Conservation (phyloP, 2,797 vertebrate genomes). For the Gallirallus australis region DNA sequence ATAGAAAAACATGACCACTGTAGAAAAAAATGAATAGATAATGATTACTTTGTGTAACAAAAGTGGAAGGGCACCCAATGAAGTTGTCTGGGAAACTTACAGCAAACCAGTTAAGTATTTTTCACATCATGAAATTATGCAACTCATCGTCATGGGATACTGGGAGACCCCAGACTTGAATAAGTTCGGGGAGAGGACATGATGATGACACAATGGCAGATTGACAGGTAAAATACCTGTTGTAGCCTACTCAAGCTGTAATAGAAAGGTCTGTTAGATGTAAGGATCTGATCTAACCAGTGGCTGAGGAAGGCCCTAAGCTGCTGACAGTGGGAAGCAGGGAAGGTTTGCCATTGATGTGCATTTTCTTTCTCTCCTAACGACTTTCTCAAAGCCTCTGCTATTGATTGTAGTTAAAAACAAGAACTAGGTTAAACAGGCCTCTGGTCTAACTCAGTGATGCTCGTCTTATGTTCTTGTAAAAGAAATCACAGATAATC, state of each 20-base stretch:
- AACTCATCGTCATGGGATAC: not conserved
- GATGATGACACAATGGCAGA: not conserved
- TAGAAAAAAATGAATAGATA: not conserved
- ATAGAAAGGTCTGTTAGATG: not conserved
- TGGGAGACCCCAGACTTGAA: not conserved
- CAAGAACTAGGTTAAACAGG: constrained; percentile 8
- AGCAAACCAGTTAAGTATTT: not conserved
- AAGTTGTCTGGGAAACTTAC: not conserved
- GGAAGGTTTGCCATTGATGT: not conserved
- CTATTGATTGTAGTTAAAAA: not conserved
- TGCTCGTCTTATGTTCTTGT: not conserved
- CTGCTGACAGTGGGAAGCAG: not conserved
- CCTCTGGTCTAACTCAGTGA: not conserved
- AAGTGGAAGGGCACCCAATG: not conserved
- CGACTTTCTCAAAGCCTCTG: not conserved
- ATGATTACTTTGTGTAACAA: not conserved
- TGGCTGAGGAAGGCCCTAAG: not conserved
- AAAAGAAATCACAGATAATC: constrained; percentile 17
- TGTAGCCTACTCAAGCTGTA: not conserved
- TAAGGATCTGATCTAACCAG: not conserved
- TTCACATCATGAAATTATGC: not conserved
- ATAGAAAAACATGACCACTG: not conserved
- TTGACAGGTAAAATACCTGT: not conserved
- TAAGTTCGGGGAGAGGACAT: fast-evolving
- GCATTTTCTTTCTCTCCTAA: not conserved